Base-by-base conservation (phyloP, 1,140 invertebrate species). In the Monochamus saltuarius region DNA sequence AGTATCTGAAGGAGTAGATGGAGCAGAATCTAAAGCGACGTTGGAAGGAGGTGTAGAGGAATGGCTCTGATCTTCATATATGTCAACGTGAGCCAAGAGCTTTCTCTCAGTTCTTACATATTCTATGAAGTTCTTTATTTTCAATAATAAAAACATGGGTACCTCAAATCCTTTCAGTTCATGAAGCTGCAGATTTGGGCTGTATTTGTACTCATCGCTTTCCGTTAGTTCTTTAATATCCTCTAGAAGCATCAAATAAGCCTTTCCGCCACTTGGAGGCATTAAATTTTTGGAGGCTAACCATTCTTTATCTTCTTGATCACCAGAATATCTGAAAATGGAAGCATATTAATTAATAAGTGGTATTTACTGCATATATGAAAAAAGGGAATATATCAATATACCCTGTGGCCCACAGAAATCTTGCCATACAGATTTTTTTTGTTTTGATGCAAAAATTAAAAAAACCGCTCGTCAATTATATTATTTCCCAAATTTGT, bases 261-360 rank as follows among this genome's bases (percentile, higher is more conserved):
- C 88, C 77, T 88, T 89, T 7, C 89, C 89, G 10, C 89, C 89
- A 52, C 87, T 87, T 37, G 86, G 84, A 67, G 89, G 86, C 74
- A 90, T 89, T 55, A 89, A 76, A 70, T 88, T 88, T 64, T 90
- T 85, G 61, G 85, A 87, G 47, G 85, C 83, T 19, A 93, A 81
- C 90, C 90, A 92, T 71, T 90, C 87, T 72, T 91, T 91, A 69
- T 93, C 90, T 66, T 90, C 87, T 59, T 85, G 85, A 71, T 93
- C 90, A 40, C 89, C 88, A 52, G 85, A 85, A 77, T 92, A 93
- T 70, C 87, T 50, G 4, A 11, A 56, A 56, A 14, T n/a, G 14
- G 4, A 40, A 14, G 11, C 4, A 40, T 40, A 40, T 7, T 42
- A 11, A 39, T 39, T 1, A 10, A 39, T 39, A 10, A 9, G 1